These are phyloP conservation scores for Cheilosia variabilis DNA, from an alignment of 2,888 invertebrate species.

Conservation along the genomic window DNA sequence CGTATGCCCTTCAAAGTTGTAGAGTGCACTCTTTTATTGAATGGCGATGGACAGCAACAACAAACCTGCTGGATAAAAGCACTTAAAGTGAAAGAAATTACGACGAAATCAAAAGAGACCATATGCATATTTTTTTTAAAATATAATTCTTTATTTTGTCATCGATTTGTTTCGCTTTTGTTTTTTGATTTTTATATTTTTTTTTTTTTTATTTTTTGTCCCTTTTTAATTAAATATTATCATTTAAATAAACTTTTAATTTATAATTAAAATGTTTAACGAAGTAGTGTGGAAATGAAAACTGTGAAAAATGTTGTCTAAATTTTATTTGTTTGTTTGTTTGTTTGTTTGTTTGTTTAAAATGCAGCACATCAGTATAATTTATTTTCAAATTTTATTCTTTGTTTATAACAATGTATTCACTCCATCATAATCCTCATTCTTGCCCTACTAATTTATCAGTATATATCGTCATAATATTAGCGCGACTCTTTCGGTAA, in stretches of 20 bases:
- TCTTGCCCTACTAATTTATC: slow-evolving; percentile 31
- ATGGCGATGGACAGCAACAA: too few species aligned
- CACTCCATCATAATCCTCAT: slow-evolving; percentile 23
- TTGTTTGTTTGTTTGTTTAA: slow-evolving; percentile 61
- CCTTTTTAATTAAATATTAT: slow-evolving; percentile 47
- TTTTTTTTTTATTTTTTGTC: slow-evolving; percentile 8
- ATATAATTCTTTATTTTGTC: slow-evolving; percentile 74
- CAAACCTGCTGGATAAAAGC: background rate
- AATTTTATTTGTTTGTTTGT: slow-evolving; percentile 43
- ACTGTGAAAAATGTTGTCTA: slow-evolving; percentile 59
- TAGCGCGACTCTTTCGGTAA: slow-evolving; percentile 57
- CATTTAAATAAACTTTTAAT: slow-evolving; percentile 48
- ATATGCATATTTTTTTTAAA: slow-evolving; percentile 51
- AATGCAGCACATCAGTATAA: slow-evolving; percentile 72
- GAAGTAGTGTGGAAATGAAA: slow-evolving; percentile 55
- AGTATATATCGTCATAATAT: slow-evolving; percentile 26
- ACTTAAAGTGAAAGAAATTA: background rate
- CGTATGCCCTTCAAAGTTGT: too few species aligned
- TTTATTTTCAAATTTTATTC: slow-evolving; percentile 27
- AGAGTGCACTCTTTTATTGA: too few species aligned
- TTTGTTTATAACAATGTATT: slow-evolving; percentile 64
- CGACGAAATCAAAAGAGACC: background rate
- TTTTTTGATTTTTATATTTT: slow-evolving; percentile 23
- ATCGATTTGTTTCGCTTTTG: slow-evolving; percentile 55
- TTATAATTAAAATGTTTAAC: slow-evolving; percentile 63